Evolutionary conservation across 2,113 vertebrate species (phyloP), one percentile per base, ranked within the genome.

Genomic region (Phylloscopus trochiloides): DNA sequence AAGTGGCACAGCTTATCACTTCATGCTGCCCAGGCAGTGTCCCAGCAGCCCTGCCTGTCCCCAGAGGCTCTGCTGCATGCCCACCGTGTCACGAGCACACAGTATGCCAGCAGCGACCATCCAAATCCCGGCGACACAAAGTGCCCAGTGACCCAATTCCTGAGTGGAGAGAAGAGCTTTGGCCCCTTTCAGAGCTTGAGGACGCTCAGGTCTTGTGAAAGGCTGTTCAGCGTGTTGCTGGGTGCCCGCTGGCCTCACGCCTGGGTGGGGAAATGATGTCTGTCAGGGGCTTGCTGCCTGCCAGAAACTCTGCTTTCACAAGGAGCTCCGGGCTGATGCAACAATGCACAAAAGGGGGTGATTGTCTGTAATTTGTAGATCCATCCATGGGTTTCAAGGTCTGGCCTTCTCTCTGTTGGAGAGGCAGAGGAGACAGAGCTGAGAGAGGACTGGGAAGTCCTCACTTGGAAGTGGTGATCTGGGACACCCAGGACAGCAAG

Each of bases 1-100:
- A 45, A 87, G 52, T 20, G 61, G 40, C 84, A 36, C 18, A 48
- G 31, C 36, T 74, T 54, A 25, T 63, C 1, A 0, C 36, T 45
- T 25, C 76, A 2, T 0, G 0, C 55, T 74, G 76, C 50, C 90
- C 45, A 52, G 77, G 48, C 2, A 0, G 25, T 8, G 52, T 63
- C 76, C 86, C 89, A 54, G 72, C 51, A 48, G 62, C 83, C 58
- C 76, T 7, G 2, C 94, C 70, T 50, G 73, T 50, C 88, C 81
- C 78, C 65, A 2, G 32, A 20, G 80, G 40, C 94, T 77, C 81
- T 52, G 42, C 77, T 76, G 32, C 8, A 9, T 42, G 74, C 38
- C 86, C 65, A 58, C 81, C 71, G 5, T 6, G 9, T 78, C 91
- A 54, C 34, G 0, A 3, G 61, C 18, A 1, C 42, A 3, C 36